Evolutionary conservation across 1,140 invertebrate genomes (phyloP), one percentile per base, ranked within the genome.

Genomic region (Zaprionus lachaisei): DNA sequence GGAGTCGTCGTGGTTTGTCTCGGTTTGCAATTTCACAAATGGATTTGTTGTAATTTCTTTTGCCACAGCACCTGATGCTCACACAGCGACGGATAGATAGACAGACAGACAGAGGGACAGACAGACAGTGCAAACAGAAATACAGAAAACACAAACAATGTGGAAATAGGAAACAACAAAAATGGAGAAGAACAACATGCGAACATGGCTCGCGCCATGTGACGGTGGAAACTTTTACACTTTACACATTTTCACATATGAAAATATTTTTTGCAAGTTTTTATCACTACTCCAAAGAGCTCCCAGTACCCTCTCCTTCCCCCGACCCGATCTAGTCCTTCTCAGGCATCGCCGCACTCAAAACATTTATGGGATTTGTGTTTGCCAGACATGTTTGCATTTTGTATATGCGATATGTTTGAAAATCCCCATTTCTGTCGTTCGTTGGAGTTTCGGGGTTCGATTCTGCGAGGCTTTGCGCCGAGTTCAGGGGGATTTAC

Each of bases 341-440:
- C 47, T 51, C 20, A 11, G 47, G 20, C 47, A 20, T 24, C 4
- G 47, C 20, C 20, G 20, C 47, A 64, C 74, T 62, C 49, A 83
- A 84, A 90, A 89, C 84, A 89, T 89, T 89, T 89, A 89, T 89
- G 84, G 85, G 85, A 89, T 90, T 89, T 89, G 85, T 85, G 84
- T 90, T 89, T 89, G 84, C 85, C 84, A 89, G 84, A 89, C 84
- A 89, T 89, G 84, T 89, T 89, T 89, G 85, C 84, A 89, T 89
- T 89, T 89, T 90, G 84, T 89, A 90, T 90, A 90, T 89, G 85
- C 85, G 84, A 89, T 89, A 89, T 90, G 85, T 90, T 89, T 89
- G 84, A 83, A 90, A 89, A 89, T 90, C 81, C 85, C 81, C 75
- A 77, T 84, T 89, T 84, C 68, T 89, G 68, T 15, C 56, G 34